Evolutionary conservation across 2,113 vertebrate species (phyloP), one percentile per base, ranked within the genome.

Genomic region (Hydrolagus affinis): DNA sequence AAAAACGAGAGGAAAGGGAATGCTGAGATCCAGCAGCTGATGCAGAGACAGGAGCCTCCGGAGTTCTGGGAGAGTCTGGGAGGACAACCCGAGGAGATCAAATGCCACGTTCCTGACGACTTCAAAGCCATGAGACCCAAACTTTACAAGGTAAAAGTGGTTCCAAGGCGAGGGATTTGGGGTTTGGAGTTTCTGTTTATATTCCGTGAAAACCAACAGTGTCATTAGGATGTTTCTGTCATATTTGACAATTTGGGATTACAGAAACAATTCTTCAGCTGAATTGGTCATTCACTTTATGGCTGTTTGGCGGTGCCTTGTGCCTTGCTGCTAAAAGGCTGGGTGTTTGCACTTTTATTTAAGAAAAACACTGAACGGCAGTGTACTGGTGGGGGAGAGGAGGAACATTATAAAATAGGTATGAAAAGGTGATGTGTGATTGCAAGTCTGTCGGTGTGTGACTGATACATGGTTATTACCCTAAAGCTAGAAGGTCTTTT

Each of bases 1-100:
- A 98, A 98, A 89, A 99, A 98, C 0, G 97, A 99, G 87, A 91
- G 98, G 6, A 99, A 99, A 86, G 94, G 96, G 44, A 98, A 97
- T 86, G 95, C 97, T 0, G 97, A 98, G 90, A 97, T 99, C 88
- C 90, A 87, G 0, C 91, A 94, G 64, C 89, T 98, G 85, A 87
- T 88, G 23, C 96, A 98, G 83, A 94, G 91, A 85, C 95, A 97
- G 87, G 98, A 99, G 90, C 90, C 92, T 10, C 95, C 96, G 0
- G 94, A 91, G 7, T 98, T 97, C 91, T 99, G 98, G 98, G 96
- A 97, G 86, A 59, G 62, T 0, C 89, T 99, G 12, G 97, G 97
- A 0, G 97, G 98, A 8, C 95, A 97, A 86, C 97, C 96, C 0
- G 94, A 97, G 17, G 96, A 97, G 90, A 98, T 99, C 89, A 93